Percentiles rank a stretch among this genome's conserved stretches.
Evolutionary conservation across 2,113 vertebrate species (phyloP).

Genomic region (Dromiciops gliroides): DNA sequence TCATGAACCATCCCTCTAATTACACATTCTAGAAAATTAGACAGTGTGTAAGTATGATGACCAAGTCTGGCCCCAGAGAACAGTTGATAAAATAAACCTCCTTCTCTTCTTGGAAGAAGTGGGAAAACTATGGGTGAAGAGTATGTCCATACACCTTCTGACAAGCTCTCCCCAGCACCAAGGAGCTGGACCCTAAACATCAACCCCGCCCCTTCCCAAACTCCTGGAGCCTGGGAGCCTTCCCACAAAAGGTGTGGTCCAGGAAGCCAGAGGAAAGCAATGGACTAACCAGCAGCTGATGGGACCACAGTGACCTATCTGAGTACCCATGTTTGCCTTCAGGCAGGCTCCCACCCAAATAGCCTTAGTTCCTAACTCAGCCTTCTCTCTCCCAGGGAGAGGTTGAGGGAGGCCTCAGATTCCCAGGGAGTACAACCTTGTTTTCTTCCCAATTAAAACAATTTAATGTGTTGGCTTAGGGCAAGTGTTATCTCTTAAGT

Average conservation of each 20-base stretch:
- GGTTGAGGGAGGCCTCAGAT: not conserved
- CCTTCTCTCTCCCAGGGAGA: not conserved
- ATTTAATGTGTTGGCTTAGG: not conserved
- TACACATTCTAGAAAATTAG: too few species aligned
- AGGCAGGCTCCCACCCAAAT: not conserved
- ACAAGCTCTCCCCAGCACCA: too few species aligned
- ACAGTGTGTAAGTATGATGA: too few species aligned
- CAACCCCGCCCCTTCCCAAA: too few species aligned
- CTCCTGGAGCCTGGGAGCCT: not conserved
- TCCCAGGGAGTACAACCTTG: not conserved
- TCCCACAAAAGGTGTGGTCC: not conserved
- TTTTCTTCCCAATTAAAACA: not conserved
- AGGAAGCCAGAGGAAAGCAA: not conserved
- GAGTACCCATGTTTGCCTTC: not conserved
- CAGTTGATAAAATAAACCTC: too few species aligned
- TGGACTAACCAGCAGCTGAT: not conserved
- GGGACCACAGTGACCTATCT: not conserved
- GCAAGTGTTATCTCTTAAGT: not conserved
- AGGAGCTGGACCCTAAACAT: too few species aligned
- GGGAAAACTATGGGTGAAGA: not conserved
- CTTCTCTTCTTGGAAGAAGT: not conserved
- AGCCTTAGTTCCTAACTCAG: not conserved
- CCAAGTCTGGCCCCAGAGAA: too few species aligned
- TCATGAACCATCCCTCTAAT: too few species aligned
- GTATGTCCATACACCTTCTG: too few species aligned